These are phyloP conservation scores for Chroicocephalus ridibundus DNA, from an alignment of 2,113 vertebrate genomes.

Conservation along the genomic window DNA sequence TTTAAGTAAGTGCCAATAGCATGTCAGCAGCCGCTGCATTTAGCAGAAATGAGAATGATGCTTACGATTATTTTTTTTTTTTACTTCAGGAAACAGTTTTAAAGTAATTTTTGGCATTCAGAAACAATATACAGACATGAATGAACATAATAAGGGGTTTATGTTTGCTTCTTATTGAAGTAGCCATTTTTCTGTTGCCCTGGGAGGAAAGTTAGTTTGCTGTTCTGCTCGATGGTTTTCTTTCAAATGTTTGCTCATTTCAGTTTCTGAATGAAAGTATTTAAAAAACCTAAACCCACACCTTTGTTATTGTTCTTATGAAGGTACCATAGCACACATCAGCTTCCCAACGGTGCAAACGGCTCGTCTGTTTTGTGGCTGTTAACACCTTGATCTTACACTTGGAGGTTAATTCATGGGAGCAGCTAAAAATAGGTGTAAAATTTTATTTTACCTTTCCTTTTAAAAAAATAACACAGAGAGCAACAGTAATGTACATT, in stretches of 20 bases:
- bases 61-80: neutral
- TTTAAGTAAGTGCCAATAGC: neutral
- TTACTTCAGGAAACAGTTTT: neutral
- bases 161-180: neutral
- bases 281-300: neutral
- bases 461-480: neutral
- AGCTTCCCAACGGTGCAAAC: neutral
- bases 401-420: neutral
- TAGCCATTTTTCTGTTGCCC: neutral
- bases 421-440: neutral
- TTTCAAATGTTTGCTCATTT: neutral
- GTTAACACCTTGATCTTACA: neutral
- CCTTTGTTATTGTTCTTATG: neutral
- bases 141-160: neutral
- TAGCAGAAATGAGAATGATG: neutral
- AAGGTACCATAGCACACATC: neutral
- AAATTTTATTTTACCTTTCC: neutral
- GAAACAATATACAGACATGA: neutral
- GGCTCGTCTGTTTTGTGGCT: neutral
- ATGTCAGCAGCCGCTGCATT: neutral
- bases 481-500: neutral
- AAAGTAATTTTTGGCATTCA: slow-evolving; percentile 3
- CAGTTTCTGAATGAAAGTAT: neutral
- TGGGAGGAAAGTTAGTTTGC: neutral
- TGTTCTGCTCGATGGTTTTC: neutral